Evolutionary conservation across 2,888 invertebrate genomes (phyloP).

Genomic region (Xylota segnis): DNA sequence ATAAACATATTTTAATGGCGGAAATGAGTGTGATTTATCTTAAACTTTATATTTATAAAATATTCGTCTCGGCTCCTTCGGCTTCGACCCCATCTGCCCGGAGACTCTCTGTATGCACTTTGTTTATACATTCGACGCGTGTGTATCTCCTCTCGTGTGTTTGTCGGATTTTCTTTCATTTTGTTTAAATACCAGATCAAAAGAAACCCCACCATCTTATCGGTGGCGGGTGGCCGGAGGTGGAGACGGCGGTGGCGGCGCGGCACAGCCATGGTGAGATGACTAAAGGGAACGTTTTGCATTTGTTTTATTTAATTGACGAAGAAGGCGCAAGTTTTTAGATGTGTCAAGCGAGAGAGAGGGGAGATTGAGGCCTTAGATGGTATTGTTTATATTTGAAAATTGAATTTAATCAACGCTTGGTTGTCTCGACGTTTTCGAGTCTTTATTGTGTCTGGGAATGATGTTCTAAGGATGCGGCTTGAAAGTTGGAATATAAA

Average conservation of each 20-base stretch:
- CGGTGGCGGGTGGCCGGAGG: not conserved
- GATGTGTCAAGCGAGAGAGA: conserved; percentile 61
- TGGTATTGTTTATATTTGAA: conserved; percentile 63
- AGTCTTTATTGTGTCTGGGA: conserved; percentile 50
- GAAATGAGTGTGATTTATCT: conserved; percentile 73
- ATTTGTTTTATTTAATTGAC: conserved; percentile 75
- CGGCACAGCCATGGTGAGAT: not conserved
- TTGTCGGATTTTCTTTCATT: conserved; percentile 65
- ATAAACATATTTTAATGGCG: conserved; percentile 73
- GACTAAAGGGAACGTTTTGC: conserved; percentile 65
- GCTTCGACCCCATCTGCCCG: conserved; percentile 32
- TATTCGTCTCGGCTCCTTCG: conserved; percentile 57
- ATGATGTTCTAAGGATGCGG: conserved; percentile 35
- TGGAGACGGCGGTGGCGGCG: not conserved
- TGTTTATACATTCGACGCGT: conserved; percentile 73
- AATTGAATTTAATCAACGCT: conserved; percentile 70
- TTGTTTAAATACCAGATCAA: conserved; percentile 76
- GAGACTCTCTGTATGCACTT: conserved; percentile 63
- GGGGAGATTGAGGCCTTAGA: conserved; percentile 44
- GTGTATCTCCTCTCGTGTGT: conserved; percentile 64
- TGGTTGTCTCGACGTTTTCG: conserved; percentile 37
- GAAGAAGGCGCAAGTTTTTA: conserved; percentile 66
- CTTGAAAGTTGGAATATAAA: conserved; percentile 41
- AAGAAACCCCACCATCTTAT: conserved; percentile 51
- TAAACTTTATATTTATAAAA: conserved; percentile 74